Evolutionary conservation across 2,113 vertebrate species (phyloP).

Genomic region (Ploceus nigricollis): DNA sequence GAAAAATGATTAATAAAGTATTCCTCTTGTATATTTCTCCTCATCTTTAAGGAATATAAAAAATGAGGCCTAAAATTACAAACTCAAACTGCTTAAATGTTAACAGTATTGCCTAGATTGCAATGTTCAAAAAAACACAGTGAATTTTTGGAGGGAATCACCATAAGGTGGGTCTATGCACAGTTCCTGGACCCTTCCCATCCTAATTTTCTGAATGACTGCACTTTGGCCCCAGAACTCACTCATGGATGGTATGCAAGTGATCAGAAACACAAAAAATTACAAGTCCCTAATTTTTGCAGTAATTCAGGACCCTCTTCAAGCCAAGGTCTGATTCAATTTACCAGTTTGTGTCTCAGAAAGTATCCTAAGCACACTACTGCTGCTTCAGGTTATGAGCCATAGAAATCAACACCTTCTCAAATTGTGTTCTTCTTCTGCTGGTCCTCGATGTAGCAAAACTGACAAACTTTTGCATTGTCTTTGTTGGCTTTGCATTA

Average conservation of each 20-base stretch:
- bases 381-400: background rate
- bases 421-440: background rate
- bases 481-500: background rate
- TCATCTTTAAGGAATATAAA: background rate
- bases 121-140: background rate
- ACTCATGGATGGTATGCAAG: background rate
- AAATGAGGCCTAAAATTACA: background rate
- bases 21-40: background rate
- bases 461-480: background rate
- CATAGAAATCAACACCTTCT: background rate
- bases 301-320: background rate
- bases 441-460: background rate
- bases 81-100: background rate
- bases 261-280: background rate
- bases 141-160: background rate
- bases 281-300: background rate
- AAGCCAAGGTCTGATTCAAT: background rate
- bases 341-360: background rate
- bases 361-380: background rate
- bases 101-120: background rate
- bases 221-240: background rate
- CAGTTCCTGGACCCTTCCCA: background rate
- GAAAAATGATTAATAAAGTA: background rate
- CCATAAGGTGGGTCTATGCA: background rate
- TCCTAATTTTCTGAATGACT: background rate